A percentile compares a stretch with the other conserved stretches of the same genome.
Conservation (phyloP, 1,140 invertebrate species). For the Drosophila subpulchrella region DNA sequence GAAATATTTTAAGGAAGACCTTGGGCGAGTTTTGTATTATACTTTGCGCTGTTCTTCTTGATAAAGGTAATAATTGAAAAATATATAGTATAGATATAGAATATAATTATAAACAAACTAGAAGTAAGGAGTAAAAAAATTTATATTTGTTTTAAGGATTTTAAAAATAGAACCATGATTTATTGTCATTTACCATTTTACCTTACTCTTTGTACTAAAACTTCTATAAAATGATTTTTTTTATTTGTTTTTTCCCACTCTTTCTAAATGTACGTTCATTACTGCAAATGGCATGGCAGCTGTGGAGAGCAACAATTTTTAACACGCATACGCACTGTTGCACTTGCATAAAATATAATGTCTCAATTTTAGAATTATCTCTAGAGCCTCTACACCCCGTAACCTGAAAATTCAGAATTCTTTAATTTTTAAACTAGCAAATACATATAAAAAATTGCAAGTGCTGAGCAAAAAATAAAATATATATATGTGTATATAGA, state of each 20-base stretch:
- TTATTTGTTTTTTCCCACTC: neutral
- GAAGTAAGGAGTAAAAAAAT: too few relatives aligned
- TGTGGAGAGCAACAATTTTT: constrained; percentile 11
- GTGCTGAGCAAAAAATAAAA: constrained; percentile 1
- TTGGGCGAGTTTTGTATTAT: neutral
- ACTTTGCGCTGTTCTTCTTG: neutral
- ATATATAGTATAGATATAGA: neutral
- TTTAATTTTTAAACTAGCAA: constrained; percentile 69
- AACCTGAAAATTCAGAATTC: constrained; percentile 33
- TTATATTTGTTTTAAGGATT: too few relatives aligned
- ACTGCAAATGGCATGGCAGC: constrained; percentile 19
- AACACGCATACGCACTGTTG: constrained; percentile 56
- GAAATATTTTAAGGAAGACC: neutral
- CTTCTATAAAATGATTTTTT: too few relatives aligned
- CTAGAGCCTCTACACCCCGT: neutral
- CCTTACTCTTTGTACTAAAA: too few relatives aligned
- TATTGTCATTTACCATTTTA: too few relatives aligned
- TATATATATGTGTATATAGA: neutral
- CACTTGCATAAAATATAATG: constrained; percentile 43
- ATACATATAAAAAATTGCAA: constrained; percentile 62
- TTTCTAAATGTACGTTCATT: constrained; percentile 15
- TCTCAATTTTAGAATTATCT: constrained; percentile 27
- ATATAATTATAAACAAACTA: too few relatives aligned
- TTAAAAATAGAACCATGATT: too few relatives aligned
- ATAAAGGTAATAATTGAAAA: neutral